phyloP scores from a whole-genome alignment of 92 coral and sea anemone genomes.

The Phenganax subtilis region DNA sequence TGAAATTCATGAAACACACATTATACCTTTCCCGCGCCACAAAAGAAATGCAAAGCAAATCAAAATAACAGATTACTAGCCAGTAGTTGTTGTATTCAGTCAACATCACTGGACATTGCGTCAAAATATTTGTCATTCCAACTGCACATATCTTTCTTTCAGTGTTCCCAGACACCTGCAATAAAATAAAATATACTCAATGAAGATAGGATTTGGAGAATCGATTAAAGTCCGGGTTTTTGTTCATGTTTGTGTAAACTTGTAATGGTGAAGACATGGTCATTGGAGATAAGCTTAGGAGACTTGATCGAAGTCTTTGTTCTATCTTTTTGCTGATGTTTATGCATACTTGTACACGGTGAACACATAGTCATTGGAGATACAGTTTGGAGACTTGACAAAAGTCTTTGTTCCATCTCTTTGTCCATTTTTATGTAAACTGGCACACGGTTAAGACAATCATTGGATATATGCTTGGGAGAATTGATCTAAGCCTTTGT shows the following conservation, averaged over 20 bases:
- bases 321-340: too few relatives aligned
- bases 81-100: conserved; percentile 62
- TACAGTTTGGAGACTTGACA: too few relatives aligned
- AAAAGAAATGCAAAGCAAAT: neutral
- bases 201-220: neutral
- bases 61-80: conserved; percentile 35
- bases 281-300: too few relatives aligned
- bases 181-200: neutral
- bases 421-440: too few relatives aligned
- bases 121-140: conserved; percentile 77
- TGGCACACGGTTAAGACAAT: too few relatives aligned
- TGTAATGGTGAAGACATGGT: too few relatives aligned
- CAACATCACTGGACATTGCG: conserved; percentile 77
- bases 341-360: too few relatives aligned
- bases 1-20: neutral
- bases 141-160: conserved; percentile 92
- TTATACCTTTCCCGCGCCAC: too few relatives aligned
- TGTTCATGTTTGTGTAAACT: neutral
- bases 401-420: too few relatives aligned
- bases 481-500: neutral
- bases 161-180: conserved; percentile 81
- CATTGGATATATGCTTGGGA: too few relatives aligned
- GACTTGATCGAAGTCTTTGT: too few relatives aligned
- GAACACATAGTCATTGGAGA: too few relatives aligned
- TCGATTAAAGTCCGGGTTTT: neutral